Base-by-base conservation (phyloP, 2,797 vertebrate genomes). In the Rhodeus uyekii region DNA sequence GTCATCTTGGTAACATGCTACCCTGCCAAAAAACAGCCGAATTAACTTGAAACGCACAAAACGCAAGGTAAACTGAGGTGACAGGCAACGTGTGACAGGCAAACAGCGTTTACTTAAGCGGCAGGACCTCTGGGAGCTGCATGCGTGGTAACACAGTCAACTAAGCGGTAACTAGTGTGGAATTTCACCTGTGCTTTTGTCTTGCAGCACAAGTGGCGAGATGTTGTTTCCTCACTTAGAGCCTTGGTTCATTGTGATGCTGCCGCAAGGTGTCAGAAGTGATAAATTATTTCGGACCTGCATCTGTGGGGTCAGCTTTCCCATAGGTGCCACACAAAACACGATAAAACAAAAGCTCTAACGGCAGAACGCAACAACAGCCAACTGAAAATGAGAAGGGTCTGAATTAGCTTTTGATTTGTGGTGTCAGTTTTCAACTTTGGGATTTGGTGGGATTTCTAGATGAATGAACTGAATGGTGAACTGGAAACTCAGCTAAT, bases 181-280 rank as follows among this genome's bases (percentile, higher is more conserved):
- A 89, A 89, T 89, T 89, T 88, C 88, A 89, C 63, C 81, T 29
- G 76, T 10, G 74, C 83, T 81, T 86, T 89, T 89, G 88, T 89
- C 75, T 85, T 8, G 1, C 77, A 44, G 73, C 85, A 80, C 67
- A 81, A 81, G 81, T 61, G 8, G 53, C 46, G n/a, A 82, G 83
- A 86, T 86, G 85, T 75, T 84, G 84, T 86, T 88, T 88, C 87
- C 76, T 86, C 81, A 85, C 74, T 85, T 73, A 12, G 58, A 42
- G 58, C 82, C 65, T 74, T 12, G 12, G 81, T 83, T 81, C 78
- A 81, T 88, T 88, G 83, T 88, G 76, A 76, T 48, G 19, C 36
- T 69, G 73, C 76, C 5, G 36, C 64, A 10, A 85, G 68, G 74
- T 81, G 81, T 64, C 78, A 86, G 74, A 77, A 80, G 78, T 88